Conservation (phyloP, 2,888 invertebrate genomes). For the Autographa pulchrina region DNA sequence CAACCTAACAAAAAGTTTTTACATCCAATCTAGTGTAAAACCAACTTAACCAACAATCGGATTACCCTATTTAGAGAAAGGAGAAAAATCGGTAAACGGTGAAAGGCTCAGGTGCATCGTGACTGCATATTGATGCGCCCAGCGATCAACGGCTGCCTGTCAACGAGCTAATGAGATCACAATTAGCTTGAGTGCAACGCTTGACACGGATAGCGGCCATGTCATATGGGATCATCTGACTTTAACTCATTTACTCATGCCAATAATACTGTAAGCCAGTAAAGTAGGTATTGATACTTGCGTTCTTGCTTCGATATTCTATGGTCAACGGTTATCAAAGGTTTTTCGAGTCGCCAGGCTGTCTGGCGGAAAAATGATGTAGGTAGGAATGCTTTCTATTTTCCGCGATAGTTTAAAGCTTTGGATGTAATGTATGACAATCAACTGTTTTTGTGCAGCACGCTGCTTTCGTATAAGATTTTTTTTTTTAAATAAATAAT, state of each 20-base stretch:
- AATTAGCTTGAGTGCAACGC: conserved; percentile 37
- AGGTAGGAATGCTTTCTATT: background rate
- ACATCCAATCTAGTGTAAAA: conserved; percentile 16
- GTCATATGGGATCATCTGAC: conserved; percentile 9
- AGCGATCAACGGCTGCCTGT: conserved; percentile 32
- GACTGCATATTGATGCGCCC: conserved; percentile 55
- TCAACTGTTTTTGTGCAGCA: no score
- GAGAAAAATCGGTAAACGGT: conserved; percentile 54
- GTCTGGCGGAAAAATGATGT: background rate
- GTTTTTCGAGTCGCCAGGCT: background rate
- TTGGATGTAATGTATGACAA: no score
- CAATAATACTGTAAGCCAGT: no score
- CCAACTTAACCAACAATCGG: conserved; percentile 33
- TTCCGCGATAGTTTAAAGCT: background rate
- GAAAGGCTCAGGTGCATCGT: conserved; percentile 58
- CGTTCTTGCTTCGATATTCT: no score
- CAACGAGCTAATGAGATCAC: conserved; percentile 54
- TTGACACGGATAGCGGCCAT: conserved; percentile 34
- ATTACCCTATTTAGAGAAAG: conserved; percentile 58
- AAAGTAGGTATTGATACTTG: no score
- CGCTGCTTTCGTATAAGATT: no score
- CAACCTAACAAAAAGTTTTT: background rate
- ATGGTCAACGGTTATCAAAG: background rate
- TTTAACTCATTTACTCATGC: no score
- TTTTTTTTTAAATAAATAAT: no score